Percentiles rank a stretch among this genome's conserved stretches.
Conservation (phyloP, 2,797 vertebrate species). For the Hyperoplus lanceolatus region DNA sequence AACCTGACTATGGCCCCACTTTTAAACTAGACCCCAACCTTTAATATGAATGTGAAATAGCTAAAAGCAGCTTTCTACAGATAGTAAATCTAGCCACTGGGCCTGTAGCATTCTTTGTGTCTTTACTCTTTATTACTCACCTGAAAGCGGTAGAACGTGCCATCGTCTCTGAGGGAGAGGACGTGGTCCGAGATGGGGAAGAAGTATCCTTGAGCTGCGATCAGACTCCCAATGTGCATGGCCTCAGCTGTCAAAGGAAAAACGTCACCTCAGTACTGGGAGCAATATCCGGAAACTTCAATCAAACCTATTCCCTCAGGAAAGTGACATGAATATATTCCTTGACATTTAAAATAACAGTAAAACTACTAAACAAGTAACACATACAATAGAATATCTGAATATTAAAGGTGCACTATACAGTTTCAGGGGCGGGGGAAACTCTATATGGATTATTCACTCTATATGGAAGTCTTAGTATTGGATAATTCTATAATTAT, state of each 20-base stretch:
- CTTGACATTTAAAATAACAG: no score
- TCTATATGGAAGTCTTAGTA: no score
- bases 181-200: slow-evolving; percentile 98
- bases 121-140: slow-evolving; percentile 76
- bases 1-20: background rate
- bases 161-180: slow-evolving; percentile 95
- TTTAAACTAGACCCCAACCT: background rate
- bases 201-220: slow-evolving; percentile 96
- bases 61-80: background rate
- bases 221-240: slow-evolving; percentile 96
- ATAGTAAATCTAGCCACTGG: background rate
- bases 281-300: background rate
- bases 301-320: background rate
- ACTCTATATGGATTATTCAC: no score
- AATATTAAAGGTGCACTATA: no score
- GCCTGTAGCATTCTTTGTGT: no score
- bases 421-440: no score
- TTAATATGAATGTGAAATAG: background rate
- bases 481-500: no score
- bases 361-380: no score
- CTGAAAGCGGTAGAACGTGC: slow-evolving; percentile 98
- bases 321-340: background rate
- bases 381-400: no score
- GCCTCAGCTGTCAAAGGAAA: slow-evolving; percentile 89
- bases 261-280: background rate